These are phyloP conservation scores for Montipora cactus DNA, from an alignment of 64 coral and sea anemone species.

Conservation along the genomic window DNA sequence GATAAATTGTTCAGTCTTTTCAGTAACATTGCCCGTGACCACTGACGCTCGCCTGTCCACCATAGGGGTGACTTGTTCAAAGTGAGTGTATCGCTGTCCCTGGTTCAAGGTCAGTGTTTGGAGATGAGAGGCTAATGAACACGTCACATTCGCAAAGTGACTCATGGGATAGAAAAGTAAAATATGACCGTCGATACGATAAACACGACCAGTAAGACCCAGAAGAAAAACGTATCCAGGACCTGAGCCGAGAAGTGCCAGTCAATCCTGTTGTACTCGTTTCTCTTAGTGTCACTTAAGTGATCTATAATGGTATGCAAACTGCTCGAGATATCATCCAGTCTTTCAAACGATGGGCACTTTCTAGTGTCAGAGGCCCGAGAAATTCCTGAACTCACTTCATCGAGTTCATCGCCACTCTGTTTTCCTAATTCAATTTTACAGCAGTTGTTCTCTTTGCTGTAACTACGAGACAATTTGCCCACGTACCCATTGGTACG, in stretches of 20 bases:
- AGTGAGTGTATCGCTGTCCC: too few species aligned
- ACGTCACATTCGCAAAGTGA: neutral
- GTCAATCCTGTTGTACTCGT: conserved; percentile 75
- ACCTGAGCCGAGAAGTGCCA: conserved; percentile 93
- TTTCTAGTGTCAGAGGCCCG: conserved; percentile 35
- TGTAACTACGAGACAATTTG: conserved; percentile 1
- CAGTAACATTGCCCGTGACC: too few species aligned
- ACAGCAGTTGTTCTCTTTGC: conserved; percentile 16
- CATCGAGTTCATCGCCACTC: neutral
- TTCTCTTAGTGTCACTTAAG: conserved; percentile 50
- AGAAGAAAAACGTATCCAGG: conserved; percentile 86
- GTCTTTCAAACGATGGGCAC: conserved; percentile 35
- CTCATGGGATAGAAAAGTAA: conserved; percentile 79
- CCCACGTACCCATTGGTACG: neutral
- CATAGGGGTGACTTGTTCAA: too few species aligned
- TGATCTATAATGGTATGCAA: conserved; percentile 76
- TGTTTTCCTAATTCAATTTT: conserved; percentile 2
- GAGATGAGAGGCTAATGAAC: neutral
- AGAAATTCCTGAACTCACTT: conserved; percentile 1
- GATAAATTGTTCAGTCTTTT: too few species aligned
- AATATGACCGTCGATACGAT: conserved; percentile 72
- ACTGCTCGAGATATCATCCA: conserved; percentile 69
- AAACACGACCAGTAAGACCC: conserved; percentile 68
- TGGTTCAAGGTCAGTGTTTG: too few species aligned
- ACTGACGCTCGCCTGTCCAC: too few species aligned